A percentile compares a stretch with the other conserved stretches of the same genome.
Evolutionary conservation across 1,140 invertebrate species (phyloP).

Genomic region (Arion vulgaris): DNA sequence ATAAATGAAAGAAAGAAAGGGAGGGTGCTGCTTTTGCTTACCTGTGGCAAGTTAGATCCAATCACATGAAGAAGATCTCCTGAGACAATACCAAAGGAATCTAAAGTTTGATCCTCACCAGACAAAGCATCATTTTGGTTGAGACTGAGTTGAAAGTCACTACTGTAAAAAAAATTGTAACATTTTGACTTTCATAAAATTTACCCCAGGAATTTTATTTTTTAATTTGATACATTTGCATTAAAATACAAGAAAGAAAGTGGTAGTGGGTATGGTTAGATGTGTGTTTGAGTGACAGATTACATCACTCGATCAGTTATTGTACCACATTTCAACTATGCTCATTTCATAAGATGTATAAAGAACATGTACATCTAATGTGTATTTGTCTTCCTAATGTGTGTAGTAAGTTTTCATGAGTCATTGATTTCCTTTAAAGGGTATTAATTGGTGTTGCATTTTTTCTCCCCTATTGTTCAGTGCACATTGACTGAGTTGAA

Average conservation of each 20-base stretch:
- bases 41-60: neutral
- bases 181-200: neutral
- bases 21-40: neutral
- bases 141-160: constrained; percentile 48
- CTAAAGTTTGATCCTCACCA: constrained; percentile 40
- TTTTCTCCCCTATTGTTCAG: no score
- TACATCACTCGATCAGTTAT: neutral
- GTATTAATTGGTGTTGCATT: no score
- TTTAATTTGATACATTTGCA: neutral
- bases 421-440: no score
- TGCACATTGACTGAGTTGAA: no score
- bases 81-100: constrained; percentile 50
- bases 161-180: constrained; percentile 32
- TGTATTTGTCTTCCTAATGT: no score
- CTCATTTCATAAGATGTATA: no score
- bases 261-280: neutral
- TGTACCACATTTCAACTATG: no score
- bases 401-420: no score
- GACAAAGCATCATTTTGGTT: constrained; percentile 49
- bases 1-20: no score
- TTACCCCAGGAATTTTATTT: neutral
- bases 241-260: neutral
- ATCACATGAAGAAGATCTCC: constrained; percentile 51
- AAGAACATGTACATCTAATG: no score
- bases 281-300: neutral